Conservation (phyloP, 2,113 vertebrate genomes). For the Sminthopsis crassicaudata region DNA sequence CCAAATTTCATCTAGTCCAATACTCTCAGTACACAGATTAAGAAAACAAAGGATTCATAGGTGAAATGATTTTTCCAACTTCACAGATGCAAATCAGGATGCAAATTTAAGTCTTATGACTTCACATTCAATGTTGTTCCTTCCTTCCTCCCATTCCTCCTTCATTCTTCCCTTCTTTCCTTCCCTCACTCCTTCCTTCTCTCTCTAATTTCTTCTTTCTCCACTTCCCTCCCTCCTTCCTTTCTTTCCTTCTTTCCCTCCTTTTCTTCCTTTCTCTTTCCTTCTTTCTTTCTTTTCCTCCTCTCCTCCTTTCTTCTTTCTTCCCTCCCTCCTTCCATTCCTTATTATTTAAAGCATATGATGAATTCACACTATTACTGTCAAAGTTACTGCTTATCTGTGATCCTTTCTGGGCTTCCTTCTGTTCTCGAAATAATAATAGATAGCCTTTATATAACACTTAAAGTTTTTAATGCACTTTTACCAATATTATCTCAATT, state of each 20-base stretch:
- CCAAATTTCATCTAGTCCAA: not conserved
- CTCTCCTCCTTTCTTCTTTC: no score
- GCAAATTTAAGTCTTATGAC: not conserved
- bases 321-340: no score
- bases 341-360: not conserved
- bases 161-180: not conserved
- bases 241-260: not conserved
- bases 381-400: no score
- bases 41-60: not conserved
- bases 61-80: not conserved
- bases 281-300: no score
- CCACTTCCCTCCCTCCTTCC: not conserved
- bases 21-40: not conserved
- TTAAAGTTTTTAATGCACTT: not conserved
- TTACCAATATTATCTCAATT: not conserved
- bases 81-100: not conserved
- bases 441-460: not conserved
- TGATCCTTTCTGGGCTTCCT: not conserved
- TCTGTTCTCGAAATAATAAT: not conserved
- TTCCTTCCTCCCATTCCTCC: not conserved
- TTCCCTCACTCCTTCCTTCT: not conserved
- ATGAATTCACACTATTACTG: not conserved
- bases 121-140: not conserved
- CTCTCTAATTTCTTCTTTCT: slow-evolving; percentile 8
- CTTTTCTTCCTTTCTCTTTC: no score